Evolutionary conservation across 2,113 vertebrate genomes (phyloP).

Genomic region (Morone saxatilis): DNA sequence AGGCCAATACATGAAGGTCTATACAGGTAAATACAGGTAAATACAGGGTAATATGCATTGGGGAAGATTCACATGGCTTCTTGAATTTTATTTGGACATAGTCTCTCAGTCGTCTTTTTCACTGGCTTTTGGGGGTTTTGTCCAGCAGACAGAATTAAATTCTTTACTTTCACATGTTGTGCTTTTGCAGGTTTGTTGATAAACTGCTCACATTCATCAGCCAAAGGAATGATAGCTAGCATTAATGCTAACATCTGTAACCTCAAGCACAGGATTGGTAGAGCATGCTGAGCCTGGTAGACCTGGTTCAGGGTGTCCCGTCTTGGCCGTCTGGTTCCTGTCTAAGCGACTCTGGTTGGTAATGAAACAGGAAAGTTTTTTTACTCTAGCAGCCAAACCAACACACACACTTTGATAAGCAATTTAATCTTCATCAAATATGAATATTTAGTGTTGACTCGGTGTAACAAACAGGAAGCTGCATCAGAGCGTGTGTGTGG

Average conservation of each 20-base stretch:
- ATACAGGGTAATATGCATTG: too few species aligned
- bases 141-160: background rate
- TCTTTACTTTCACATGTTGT: background rate
- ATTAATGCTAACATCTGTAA: background rate
- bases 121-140: too few species aligned
- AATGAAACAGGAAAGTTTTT: constrained; percentile 23
- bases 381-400: constrained; percentile 15
- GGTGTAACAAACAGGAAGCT: background rate
- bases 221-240: background rate
- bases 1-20: background rate
- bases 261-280: background rate
- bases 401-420: constrained; percentile 23
- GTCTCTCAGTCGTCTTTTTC: background rate
- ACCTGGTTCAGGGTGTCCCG: background rate
- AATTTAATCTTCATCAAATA: background rate
- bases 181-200: constrained; percentile 8
- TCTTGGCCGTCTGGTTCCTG: constrained; percentile 10
- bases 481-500: constrained; percentile 18
- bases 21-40: background rate
- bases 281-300: constrained; percentile 5
- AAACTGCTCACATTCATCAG: background rate
- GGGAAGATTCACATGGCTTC: background rate
- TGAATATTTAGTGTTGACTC: background rate
- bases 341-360: background rate
- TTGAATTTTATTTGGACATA: background rate